Evolutionary conservation across 2,113 vertebrate species (phyloP).

Genomic region (Eolophus roseicapilla): DNA sequence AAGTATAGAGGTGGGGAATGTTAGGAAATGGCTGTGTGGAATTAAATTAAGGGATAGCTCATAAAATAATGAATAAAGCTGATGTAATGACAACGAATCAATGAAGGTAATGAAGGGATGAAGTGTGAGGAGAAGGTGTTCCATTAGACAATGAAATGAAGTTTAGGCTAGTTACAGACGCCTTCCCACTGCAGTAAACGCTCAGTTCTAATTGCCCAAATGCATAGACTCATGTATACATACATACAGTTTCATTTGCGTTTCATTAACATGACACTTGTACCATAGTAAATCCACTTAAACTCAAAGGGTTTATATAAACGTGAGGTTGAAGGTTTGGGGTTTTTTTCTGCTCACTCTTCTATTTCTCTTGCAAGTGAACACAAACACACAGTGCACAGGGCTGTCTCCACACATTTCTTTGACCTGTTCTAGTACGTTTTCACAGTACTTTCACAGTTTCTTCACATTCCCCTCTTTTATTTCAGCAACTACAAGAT

Average conservation of each 20-base stretch:
- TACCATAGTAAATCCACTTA: neutral
- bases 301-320: neutral
- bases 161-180: neutral
- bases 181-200: neutral
- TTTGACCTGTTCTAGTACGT: neutral
- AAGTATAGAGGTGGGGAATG: neutral
- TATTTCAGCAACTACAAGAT: neutral
- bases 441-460: neutral
- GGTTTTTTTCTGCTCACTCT: neutral
- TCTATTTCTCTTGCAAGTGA: neutral
- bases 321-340: neutral
- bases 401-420: neutral
- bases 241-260: neutral
- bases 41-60: neutral
- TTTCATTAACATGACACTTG: neutral
- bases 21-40: neutral
- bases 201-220: neutral
- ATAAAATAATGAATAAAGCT: neutral
- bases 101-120: neutral
- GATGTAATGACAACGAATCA: neutral
- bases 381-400: neutral
- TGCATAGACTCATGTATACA: neutral
- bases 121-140: neutral
- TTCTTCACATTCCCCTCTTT: neutral
- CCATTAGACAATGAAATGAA: neutral